Conservation (phyloP, 2,797 vertebrate genomes). For the Notolepis coatsorum region DNA sequence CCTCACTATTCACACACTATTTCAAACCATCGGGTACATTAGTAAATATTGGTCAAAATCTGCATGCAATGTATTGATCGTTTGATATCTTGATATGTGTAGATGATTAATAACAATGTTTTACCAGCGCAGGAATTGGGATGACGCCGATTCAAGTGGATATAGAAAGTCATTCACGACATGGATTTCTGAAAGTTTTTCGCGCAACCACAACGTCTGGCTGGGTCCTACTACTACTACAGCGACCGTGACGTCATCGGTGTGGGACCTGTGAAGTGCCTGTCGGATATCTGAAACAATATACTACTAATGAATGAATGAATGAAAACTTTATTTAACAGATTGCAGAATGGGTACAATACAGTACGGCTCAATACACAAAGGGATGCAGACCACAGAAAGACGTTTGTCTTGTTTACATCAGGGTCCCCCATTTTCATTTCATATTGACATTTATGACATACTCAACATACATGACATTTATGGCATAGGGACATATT, state of each 20-base stretch:
- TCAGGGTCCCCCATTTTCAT: too few species aligned
- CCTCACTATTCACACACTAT: slow-evolving; percentile 9
- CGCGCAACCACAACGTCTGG: slow-evolving; percentile 32
- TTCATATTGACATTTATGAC: too few species aligned
- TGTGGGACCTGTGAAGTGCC: slow-evolving; percentile 46
- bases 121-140: slow-evolving; percentile 73
- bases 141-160: slow-evolving; percentile 78
- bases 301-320: too few species aligned
- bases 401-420: too few species aligned
- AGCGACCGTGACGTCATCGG: not conserved
- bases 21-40: not conserved
- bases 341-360: too few species aligned
- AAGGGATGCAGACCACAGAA: too few species aligned
- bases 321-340: too few species aligned
- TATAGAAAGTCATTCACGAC: slow-evolving; percentile 40
- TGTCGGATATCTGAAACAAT: slow-evolving; percentile 32
- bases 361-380: too few species aligned
- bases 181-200: not conserved
- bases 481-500: too few species aligned
- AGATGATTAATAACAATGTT: slow-evolving; percentile 18
- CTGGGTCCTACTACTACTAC: slow-evolving; percentile 64
- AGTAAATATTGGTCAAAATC: rapidly evolving
- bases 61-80: slow-evolving; percentile 25
- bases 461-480: too few species aligned
- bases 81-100: not conserved